Evolutionary conservation across 2,113 vertebrate species (phyloP).

Genomic region (Columbina picui): DNA sequence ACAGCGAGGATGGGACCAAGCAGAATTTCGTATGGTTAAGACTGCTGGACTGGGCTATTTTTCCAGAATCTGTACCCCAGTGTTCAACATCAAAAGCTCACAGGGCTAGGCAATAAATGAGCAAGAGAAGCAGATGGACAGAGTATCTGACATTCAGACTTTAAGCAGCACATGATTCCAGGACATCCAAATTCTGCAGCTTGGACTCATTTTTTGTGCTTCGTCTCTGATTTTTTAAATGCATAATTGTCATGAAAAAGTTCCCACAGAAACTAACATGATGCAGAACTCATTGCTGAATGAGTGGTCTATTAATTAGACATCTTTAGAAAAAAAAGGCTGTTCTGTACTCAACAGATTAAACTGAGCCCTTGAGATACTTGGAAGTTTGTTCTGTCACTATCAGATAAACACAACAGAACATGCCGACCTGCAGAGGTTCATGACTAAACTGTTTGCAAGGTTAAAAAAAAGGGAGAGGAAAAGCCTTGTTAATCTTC

Average conservation of each 20-base stretch:
- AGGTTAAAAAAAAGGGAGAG: slow-evolving; percentile 72
- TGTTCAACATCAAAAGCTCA: neutral
- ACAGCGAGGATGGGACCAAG: neutral
- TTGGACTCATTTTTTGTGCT: neutral
- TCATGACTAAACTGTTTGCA: slow-evolving; percentile 67
- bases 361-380: slow-evolving; percentile 56
- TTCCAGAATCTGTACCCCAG: neutral
- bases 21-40: neutral
- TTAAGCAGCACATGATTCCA: neutral
- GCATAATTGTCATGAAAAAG: neutral
- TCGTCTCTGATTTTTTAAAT: neutral
- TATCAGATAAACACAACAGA: slow-evolving; percentile 62
- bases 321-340: slow-evolving; percentile 16
- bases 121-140: neutral
- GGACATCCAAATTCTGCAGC: neutral
- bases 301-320: slow-evolving; percentile 30
- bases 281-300: slow-evolving; percentile 6
- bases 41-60: neutral
- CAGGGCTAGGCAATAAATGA: neutral
- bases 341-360: neutral
- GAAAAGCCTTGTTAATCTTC: slow-evolving; percentile 66
- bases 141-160: neutral
- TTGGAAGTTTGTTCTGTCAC: slow-evolving; percentile 53
- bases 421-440: slow-evolving; percentile 44
- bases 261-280: neutral